Evolutionary conservation across 1,140 invertebrate genomes (phyloP), one percentile per base, ranked within the genome.

Genomic region (Periplaneta americana): DNA sequence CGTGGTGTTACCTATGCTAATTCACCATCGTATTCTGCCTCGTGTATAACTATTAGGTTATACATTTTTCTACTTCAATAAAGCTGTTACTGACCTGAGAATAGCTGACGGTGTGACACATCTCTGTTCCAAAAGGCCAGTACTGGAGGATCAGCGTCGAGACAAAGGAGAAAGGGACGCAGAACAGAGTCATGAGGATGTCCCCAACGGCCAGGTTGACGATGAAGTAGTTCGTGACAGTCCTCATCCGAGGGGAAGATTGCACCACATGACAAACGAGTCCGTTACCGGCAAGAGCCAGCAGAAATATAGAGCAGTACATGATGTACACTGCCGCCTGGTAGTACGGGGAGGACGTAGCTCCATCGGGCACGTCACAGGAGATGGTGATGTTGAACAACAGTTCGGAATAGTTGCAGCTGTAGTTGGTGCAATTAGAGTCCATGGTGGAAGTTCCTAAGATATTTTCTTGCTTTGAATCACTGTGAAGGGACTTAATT

Each of bases 141-240:
- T 96, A 93, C 83, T 93, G 91, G 28, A 95, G 87, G 32, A 96
- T 89, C 48, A 96, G 88, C 34, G 91, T 92, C 5, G 95, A 91
- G 1, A 96, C 91, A 83, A 96, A 96, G 5, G 95, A 94, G 84
- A 96, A 96, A 2, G 96, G 96, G n/a, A 97, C 93, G 85, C 96
- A 97, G 82, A 97, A 93, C 2, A 96, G 83, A 0, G 95, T 93
- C 92, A 97, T 96, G 35, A 96, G 87, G 31, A 98, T 93, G 86
- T 98, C 96, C 32, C 95, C 95, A 13, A 97, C 88, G 0, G 96
- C 95, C 80, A 98, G 88, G 87, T 97, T 97, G 83, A 93, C 92
- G 83, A 97, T 97, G 86, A 97, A 96, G 85, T 94, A 95, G 85
- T 97, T 97, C 2, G 96, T 97, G 1, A 97, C 95, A 0, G 95